Base-by-base conservation (phyloP, 2,888 invertebrate species). In the Halocaridina rubra region DNA sequence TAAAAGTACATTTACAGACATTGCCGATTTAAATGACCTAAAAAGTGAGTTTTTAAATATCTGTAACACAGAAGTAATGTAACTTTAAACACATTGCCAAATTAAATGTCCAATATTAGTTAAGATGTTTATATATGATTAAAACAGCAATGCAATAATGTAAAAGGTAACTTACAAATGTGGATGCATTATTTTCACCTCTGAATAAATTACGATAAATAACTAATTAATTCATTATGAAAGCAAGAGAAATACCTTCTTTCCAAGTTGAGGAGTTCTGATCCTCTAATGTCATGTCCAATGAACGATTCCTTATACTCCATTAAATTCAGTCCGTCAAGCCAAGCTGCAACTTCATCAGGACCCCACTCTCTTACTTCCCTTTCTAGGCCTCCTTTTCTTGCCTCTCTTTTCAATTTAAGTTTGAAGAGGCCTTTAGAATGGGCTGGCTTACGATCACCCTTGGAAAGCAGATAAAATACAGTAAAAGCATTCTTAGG, bases 221-320 rank as follows among this genome's bases (percentile, higher is more conserved):
- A 19, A 29, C 24, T 53, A 19, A 27, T n/a, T 64, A 16, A 64
- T 22, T 22, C 13, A 64, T 5, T 16, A 74, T 72, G 8, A 33
- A 2, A 46, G 19, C 19, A n/a, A 74, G 19, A 32, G 72, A 33
- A 32, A 32, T 33, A 87, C 87, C 97, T 92, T 77, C 98, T 92
- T 2, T 97, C 97, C 82, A 99, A 92, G 0, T 95, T 94, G 3
- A 98, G 92, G 33, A 98, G 92, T 90, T 98, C 98, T 46, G 95
- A 93, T 1, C 98, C 98, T 39, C 97, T 94, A 89, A 98, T 96
- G 91, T 98, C 98, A 90, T 98, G 96, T 81, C 94, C 94, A 24
- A 95, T 93, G 90, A 98, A 98, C 84, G 95, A 95, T n/a, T 97
- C 97, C 3, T 94, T 93, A 91, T 98, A 98, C 90, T 98, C 98